Evolutionary conservation across 2,113 vertebrate genomes (phyloP).

Genomic region (Chionomys nivalis): DNA sequence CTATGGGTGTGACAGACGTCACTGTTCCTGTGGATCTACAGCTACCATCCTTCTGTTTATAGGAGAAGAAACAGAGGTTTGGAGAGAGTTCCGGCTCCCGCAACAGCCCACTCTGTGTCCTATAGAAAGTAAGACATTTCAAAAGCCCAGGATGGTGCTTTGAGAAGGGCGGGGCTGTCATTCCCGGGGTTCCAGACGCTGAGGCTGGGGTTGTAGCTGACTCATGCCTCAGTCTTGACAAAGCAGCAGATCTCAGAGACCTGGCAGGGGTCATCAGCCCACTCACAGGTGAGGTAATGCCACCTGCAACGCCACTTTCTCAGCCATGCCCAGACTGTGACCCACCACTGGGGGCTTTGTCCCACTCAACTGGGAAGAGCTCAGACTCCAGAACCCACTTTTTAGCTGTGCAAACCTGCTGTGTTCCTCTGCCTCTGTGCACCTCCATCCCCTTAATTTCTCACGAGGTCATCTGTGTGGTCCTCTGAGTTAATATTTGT

Average conservation of each 20-base stretch:
- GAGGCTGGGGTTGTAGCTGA: not conserved
- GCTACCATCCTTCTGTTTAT: not conserved
- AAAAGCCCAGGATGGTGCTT: not conserved
- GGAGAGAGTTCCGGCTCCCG: not conserved
- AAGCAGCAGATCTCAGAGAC: slow-evolving; percentile 3
- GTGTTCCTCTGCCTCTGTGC: not conserved
- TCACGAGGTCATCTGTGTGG: not conserved
- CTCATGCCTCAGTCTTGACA: not conserved
- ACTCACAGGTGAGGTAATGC: slow-evolving; percentile 34
- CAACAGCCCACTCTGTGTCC: not conserved
- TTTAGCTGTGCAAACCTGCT: not conserved
- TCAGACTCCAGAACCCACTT: not conserved
- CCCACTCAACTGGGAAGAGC: not conserved
- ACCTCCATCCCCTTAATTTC: not conserved
- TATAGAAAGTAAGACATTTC: not conserved
- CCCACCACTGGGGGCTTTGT: not conserved
- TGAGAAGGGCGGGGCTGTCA: not conserved
- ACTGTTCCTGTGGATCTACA: not conserved
- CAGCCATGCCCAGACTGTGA: not conserved
- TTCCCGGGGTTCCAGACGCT: slow-evolving; percentile 11
- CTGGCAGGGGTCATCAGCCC: not conserved
- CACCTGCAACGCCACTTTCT: not conserved
- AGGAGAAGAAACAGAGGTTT: not conserved
- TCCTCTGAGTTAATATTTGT: not conserved
- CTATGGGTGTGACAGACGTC: not conserved